Evolutionary conservation across 2,888 invertebrate genomes (phyloP), one percentile per base, ranked within the genome.

Genomic region (Iselma pallidipennis): DNA sequence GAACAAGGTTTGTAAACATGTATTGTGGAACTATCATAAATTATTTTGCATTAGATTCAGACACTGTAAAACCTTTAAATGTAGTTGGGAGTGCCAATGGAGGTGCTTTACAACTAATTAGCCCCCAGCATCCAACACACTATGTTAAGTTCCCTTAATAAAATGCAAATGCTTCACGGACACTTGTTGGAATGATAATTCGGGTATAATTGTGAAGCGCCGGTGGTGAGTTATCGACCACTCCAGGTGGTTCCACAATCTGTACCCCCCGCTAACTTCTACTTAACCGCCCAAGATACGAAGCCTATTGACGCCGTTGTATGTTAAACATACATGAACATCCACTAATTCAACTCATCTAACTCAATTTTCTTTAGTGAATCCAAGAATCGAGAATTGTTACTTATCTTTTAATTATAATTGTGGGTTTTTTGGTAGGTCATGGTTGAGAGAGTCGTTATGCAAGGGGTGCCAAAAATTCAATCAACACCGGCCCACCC

Each of bases 201-300:
- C 69, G 76, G 73, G 74, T 75, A 76, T 78, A 77, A 78, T 78
- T 77, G 78, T 76, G 74, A 66, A 71, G 69, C 66, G 73, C 69
- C 71, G 75, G 74, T 76, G 78, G 77, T 80, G 78, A 80, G 74
- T 78, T 80, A 80, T 80, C 72, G 77, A 67, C 72, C 71, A 70
- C 75, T 71, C 72, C 42, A 42, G 69, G 76, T 75, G 74, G 72
- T 71, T 71, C 76, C 72, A 64, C 73, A 74, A 70, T 70, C 68
- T 65, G 65, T 72, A 63, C 66, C 71, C 67, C 71, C 72, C 65
- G 71, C 73, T 66, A 70, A 61, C 67, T 69, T 67, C 71, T 65
- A 70, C 70, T 73, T 72, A 72, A 69, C 70, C 58, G 67, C 66
- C 67, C 25, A 50, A 50, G 26, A 9, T 50, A 26, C 42, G 42